Base-by-base conservation (phyloP, 2,888 invertebrate genomes). In the Neria commutata region DNA sequence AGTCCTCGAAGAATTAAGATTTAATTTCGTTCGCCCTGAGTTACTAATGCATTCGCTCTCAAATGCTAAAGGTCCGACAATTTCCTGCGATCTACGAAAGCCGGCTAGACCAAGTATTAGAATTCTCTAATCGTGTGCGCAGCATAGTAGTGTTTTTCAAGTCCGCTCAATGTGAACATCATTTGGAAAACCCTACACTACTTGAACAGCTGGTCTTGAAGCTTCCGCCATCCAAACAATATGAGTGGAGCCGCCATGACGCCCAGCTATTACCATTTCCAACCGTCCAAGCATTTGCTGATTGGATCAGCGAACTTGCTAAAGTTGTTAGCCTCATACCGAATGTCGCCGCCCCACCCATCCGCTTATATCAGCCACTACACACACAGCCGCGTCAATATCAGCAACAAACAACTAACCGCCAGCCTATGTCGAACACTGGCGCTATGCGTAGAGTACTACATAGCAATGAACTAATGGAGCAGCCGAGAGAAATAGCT, bases 11-110 rank as follows among this genome's bases (percentile, higher is more conserved):
- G 59, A 59, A 49, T 45, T 59, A 1, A 16, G 40, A 16, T 59
- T 59, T 17, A 54, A 59, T 16, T 59, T 59, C 42, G 59, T 49
- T 11, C 40, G 54, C 14, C 23, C 58, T 11, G 58, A 58, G 10
- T 16, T 54, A 17, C 49, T 58, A 2, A 46, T 58, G 2, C n/a
- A n/a, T n/a, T n/a, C 25, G 54, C 1, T 29, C 24, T 1, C 58
- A 58, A 45, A 1, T 54, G 1, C 25, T 33, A 4, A 49, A 58
- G 25, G 49, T 49, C 8, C 48, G 37, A 16, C 24, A 48, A 19
- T 33, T 58, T 37, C 2, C 40, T 10, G 1, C 17, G 3, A 58
- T 54, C 3, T 24, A n/a, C 16, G 47, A 46, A n/a, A 47, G 33
- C 6, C 47, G 37, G 1, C 16, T 58, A 3, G 58, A 54, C 4